phyloP scores from a whole-genome alignment of 1,140 invertebrate genomes.

The Tenebrio molitor region DNA sequence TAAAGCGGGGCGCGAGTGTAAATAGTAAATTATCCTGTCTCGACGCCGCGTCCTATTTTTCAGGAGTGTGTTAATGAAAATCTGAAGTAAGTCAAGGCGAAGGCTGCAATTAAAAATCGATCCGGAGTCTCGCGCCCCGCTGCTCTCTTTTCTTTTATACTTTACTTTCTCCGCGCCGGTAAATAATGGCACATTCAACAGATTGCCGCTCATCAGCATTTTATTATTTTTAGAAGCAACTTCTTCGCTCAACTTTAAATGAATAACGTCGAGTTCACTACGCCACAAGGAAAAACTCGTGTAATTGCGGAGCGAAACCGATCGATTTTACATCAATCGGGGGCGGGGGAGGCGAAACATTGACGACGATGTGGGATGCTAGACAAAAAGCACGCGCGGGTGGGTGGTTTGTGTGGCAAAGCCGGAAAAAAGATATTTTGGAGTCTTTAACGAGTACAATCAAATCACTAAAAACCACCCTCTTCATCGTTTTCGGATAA shows the following conservation, averaged over 20 bases:
- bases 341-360: too few species aligned
- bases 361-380: too few species aligned
- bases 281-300: too few species aligned
- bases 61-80: conserved; percentile 65
- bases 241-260: conserved; percentile 34
- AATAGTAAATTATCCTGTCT: conserved; percentile 60
- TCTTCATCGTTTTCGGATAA: too few species aligned
- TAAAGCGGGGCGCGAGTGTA: conserved; percentile 54
- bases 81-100: conserved; percentile 67
- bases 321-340: too few species aligned
- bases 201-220: conserved; percentile 61
- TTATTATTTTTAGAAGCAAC: conserved; percentile 59
- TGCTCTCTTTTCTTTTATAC: conserved; percentile 60
- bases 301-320: too few species aligned
- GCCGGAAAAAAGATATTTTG: too few species aligned
- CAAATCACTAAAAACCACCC: too few species aligned
- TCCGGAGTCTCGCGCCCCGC: conserved; percentile 58
- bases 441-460: too few species aligned
- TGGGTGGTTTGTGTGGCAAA: too few species aligned
- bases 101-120: conserved; percentile 68
- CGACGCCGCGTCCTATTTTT: conserved; percentile 61
- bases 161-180: conserved; percentile 59
- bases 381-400: too few species aligned
- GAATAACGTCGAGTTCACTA: conserved; percentile 2
- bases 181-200: conserved; percentile 66